phyloP scores from a whole-genome alignment of 2,888 invertebrate species.

The Caenorhabditis macrosperma region DNA sequence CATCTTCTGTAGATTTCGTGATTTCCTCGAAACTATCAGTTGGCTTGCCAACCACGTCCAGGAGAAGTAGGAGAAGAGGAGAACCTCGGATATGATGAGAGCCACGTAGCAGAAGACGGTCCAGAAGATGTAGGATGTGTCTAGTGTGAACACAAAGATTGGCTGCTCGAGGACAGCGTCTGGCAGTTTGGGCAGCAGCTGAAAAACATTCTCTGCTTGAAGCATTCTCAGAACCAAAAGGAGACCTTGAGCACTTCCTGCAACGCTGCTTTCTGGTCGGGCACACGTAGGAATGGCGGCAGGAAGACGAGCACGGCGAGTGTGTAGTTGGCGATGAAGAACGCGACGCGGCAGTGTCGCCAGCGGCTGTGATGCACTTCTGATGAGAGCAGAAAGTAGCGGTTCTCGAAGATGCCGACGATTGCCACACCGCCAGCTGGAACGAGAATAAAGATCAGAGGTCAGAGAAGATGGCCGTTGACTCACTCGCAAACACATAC shows the following conservation, averaged over 20 bases:
- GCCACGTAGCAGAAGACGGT: background rate
- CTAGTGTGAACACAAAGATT: background rate
- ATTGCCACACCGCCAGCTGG: background rate
- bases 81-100: background rate
- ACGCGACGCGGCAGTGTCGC: background rate
- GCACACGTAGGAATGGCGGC: background rate
- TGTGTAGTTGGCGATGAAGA: background rate
- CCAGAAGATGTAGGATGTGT: background rate
- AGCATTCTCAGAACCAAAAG: no score
- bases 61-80: no score
- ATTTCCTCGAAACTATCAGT: no score
- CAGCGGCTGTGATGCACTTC: no score
- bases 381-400: conserved; percentile 2
- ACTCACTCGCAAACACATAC: conserved; percentile 2
- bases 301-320: background rate
- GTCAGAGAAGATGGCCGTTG: no score
- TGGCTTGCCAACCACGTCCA: no score
- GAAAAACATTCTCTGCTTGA: no score
- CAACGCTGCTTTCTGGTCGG: background rate
- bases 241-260: no score
- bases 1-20: no score
- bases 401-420: background rate
- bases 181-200: background rate
- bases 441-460: no score
- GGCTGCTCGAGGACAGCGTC: background rate